Base-by-base conservation (phyloP, 2,113 vertebrate species). In the Pica pica region DNA sequence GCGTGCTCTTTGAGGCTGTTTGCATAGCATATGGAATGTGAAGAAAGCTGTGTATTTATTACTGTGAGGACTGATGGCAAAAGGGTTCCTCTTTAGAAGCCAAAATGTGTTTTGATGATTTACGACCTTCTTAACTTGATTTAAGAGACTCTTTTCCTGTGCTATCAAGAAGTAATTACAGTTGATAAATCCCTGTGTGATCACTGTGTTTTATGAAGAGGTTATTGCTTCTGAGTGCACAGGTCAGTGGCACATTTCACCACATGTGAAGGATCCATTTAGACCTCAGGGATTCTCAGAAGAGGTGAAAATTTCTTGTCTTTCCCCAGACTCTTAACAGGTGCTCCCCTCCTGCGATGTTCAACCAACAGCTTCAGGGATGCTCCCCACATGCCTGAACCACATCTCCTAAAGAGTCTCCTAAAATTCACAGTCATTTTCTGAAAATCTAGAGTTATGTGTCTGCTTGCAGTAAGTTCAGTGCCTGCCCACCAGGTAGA, bases 171-270 rank as follows among this genome's bases (percentile, higher is more conserved):
- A 35, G 12, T 44, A 88, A 47, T 80, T 53, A 11, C 33, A 52
- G 13, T 3, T 76, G 46, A 21, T 70, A 50, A 74, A 70, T 76
- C 31, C 16, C 7, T 22, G 11, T 46, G 53, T 27, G 46, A 50
- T 24, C 27, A 4, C 26, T 49, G n/a, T 55, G 20, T 73, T 93
- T 79, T 39, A 30, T 42, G 41, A 37, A 68, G n/a, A 35, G 23
- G 10, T 69, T 19, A 5, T 50, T 49, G 30, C 20, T 69, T 3
- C 4, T 0, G 1, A 60, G 28, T 3, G 2, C 47, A 60, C n/a
- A 28, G 26, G 13, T 44, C 47, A 63, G 47, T 53, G 50, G 23
- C 49, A 42, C 16, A 4, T 89, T 75, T 59, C 53, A 24, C 6
- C 19, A 23, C 0, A 0, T 19, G 27, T 28, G 44, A 57, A 82